A percentile compares a stretch with the other conserved stretches of the same genome.
Conservation (phyloP, 2,797 vertebrate genomes). For the Lagodon rhomboides region DNA sequence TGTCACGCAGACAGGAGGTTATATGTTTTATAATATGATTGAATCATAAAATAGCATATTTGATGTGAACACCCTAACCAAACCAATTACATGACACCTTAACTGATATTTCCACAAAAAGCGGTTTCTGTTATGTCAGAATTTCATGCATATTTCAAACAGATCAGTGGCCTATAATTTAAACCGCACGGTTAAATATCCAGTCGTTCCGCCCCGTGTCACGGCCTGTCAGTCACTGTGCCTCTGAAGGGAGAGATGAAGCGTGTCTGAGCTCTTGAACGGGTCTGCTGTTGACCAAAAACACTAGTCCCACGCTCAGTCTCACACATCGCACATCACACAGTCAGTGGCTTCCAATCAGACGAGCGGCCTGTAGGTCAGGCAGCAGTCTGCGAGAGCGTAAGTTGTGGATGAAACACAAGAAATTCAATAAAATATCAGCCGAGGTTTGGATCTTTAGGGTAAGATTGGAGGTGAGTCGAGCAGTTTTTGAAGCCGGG, state of each 20-base stretch:
- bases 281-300: constrained; percentile 14
- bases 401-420: constrained; percentile 27
- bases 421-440: constrained; percentile 36
- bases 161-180: neutral
- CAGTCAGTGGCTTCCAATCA: constrained; percentile 28
- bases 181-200: constrained; percentile 1
- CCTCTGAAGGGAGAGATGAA: neutral
- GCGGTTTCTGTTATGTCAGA: neutral
- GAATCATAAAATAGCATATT: neutral
- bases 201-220: neutral
- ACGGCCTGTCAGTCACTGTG: neutral
- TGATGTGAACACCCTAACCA: neutral
- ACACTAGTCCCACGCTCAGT: neutral
- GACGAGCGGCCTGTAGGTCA: constrained; percentile 30
- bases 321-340: neutral
- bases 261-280: constrained; percentile 7
- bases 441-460: neutral
- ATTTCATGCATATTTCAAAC: constrained; percentile 10
- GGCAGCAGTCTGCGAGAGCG: constrained; percentile 3
- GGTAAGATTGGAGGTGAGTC: neutral
- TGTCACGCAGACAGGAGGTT: neutral
- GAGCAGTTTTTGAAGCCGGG: neutral
- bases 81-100: neutral
- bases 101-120: neutral
- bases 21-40: neutral